Evolutionary conservation across 1,140 invertebrate genomes (phyloP).

Genomic region (Papilio glaucus): DNA sequence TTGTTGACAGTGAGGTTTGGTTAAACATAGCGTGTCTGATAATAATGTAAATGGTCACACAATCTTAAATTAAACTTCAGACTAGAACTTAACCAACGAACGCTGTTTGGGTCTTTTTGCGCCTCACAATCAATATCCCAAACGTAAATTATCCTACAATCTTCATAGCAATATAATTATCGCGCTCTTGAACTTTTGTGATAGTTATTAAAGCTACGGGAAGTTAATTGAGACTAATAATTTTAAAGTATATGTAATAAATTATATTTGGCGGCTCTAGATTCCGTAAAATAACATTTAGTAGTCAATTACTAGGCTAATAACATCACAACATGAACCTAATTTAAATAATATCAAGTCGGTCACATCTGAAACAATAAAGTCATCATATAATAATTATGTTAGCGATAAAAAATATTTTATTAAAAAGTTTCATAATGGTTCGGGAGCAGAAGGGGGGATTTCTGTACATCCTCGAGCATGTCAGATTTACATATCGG

Average conservation of each 20-base stretch:
- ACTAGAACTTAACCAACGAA: constrained; percentile 3
- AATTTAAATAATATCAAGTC: constrained; percentile 1
- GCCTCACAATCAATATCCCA: background rate
- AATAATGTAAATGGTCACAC: background rate
- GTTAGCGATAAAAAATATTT: background rate
- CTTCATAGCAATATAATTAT: background rate
- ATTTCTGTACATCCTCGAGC: no score
- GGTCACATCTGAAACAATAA: constrained; percentile 1
- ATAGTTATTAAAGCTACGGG: background rate
- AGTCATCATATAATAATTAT: background rate
- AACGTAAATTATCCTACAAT: background rate
- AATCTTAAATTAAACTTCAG: background rate
- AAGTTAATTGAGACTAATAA: background rate
- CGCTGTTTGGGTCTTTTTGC: background rate
- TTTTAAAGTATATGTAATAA: constrained; percentile 12
- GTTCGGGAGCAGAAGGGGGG: background rate
- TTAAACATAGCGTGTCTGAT: background rate
- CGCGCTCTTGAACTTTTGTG: background rate
- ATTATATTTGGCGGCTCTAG: constrained; percentile 53
- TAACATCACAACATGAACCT: constrained; percentile 1
- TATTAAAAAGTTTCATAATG: background rate
- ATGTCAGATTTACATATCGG: no score
- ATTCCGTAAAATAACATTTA: constrained; percentile 47
- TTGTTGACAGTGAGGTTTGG: no score
- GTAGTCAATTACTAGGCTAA: constrained; percentile 4